Evolutionary conservation across 2,888 invertebrate species (phyloP).

Genomic region (Drosophila macrothrix): DNA sequence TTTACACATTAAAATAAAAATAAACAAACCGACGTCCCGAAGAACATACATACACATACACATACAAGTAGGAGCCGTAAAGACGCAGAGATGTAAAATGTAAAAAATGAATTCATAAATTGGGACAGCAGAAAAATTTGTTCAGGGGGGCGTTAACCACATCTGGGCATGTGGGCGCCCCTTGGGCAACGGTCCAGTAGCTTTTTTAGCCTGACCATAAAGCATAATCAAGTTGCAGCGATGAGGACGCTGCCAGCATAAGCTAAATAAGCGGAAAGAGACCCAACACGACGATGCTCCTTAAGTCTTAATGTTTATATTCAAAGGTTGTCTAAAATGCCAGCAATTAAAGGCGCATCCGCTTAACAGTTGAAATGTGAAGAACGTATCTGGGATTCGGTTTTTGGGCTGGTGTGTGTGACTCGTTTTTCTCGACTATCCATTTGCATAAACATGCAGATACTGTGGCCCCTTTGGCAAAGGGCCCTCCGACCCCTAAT

Average conservation of each 20-base stretch:
- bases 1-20: constrained; percentile 64
- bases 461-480: neutral
- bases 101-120: constrained; percentile 52
- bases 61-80: constrained; percentile 37
- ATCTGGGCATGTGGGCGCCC: constrained; percentile 30
- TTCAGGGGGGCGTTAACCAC: constrained; percentile 26
- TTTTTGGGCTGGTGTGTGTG: constrained; percentile 41
- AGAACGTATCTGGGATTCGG: constrained; percentile 3
- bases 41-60: constrained; percentile 12
- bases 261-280: constrained; percentile 27
- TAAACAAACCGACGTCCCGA: constrained; percentile 22
- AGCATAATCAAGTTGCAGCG: constrained; percentile 68
- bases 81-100: constrained; percentile 44
- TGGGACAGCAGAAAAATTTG: constrained; percentile 57
- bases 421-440: constrained; percentile 16
- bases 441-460: constrained; percentile 52
- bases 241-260: constrained; percentile 22
- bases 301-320: constrained; percentile 26
- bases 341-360: constrained; percentile 51
- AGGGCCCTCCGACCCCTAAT: neutral
- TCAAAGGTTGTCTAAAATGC: constrained; percentile 27
- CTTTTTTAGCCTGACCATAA: constrained; percentile 61
- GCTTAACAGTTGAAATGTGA: constrained; percentile 18
- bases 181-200: constrained; percentile 62
- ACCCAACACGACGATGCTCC: constrained; percentile 8